Percentiles rank a stretch among this genome's conserved stretches.
phyloP scores from a whole-genome alignment of 2,113 vertebrate species.

The Mohoua ochrocephala region DNA sequence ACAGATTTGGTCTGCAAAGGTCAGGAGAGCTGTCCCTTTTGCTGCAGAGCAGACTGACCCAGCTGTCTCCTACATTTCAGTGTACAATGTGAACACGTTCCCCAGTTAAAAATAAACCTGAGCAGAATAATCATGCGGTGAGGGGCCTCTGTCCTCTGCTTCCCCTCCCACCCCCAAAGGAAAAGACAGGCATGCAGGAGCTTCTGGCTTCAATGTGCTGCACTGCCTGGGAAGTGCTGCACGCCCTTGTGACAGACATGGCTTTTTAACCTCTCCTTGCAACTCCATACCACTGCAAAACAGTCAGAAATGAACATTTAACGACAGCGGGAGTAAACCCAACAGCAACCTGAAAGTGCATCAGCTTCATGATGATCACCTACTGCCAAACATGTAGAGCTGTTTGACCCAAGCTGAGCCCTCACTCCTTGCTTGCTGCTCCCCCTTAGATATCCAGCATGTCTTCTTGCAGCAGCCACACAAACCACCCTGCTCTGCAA shows the following conservation, averaged over 20 bases:
- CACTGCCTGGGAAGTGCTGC: background rate
- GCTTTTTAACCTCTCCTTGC: background rate
- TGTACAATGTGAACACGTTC: background rate
- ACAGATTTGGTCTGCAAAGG: background rate
- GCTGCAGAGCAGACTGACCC: background rate
- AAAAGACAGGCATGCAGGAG: background rate
- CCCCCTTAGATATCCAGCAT: background rate
- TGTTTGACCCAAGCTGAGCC: background rate
- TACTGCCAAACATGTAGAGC: background rate
- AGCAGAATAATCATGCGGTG: background rate
- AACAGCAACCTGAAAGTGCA: background rate
- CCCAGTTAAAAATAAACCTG: slow-evolving; percentile 44
- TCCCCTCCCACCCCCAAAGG: background rate
- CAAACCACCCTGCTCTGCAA: background rate
- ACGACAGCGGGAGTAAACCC: background rate
- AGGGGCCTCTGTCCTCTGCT: background rate
- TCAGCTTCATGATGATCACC: background rate
- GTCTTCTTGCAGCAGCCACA: background rate
- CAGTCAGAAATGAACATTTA: background rate
- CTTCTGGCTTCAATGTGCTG: background rate
- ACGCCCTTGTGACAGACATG: background rate
- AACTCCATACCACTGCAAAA: background rate
- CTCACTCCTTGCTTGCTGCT: background rate
- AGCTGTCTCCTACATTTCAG: background rate
- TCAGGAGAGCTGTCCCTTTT: background rate